A percentile compares a stretch with the other conserved stretches of the same genome.
Evolutionary conservation across 2,797 vertebrate species (phyloP).

Genomic region (Hypotaenidia philippensis): DNA sequence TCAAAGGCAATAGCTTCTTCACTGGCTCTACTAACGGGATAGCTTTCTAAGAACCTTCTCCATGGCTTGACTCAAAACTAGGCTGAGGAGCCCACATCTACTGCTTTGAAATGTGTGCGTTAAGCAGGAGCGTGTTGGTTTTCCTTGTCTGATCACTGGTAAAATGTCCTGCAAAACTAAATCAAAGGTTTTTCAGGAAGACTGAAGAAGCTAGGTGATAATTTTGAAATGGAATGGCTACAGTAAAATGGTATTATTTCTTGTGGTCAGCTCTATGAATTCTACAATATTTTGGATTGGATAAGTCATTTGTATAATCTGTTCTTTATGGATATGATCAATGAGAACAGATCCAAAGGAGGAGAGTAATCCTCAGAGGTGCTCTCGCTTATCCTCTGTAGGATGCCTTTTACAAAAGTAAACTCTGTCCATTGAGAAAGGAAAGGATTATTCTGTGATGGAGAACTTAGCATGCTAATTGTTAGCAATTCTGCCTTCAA

Average conservation of each 20-base stretch:
- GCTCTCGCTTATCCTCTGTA: background rate
- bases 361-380: background rate
- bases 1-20: background rate
- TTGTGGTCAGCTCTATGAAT: background rate
- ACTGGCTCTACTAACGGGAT: background rate
- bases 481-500: conserved; percentile 8
- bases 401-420: background rate
- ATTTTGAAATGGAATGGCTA: background rate
- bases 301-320: background rate
- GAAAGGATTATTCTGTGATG: background rate
- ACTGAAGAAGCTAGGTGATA: background rate
- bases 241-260: background rate
- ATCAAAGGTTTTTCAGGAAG: background rate
- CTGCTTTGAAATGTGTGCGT: background rate
- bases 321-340: background rate
- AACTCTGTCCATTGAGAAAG: background rate
- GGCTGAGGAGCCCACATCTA: background rate
- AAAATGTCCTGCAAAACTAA: background rate
- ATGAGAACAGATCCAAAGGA: background rate
- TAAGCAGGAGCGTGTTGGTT: background rate
- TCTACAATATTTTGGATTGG: background rate
- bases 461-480: conserved; percentile 12
- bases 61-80: background rate
- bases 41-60: background rate
- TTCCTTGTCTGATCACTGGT: background rate